Percentiles rank a stretch among this genome's conserved stretches.
Evolutionary conservation across 2,888 invertebrate genomes (phyloP).

Genomic region (Rhamphomyia laevipes): DNA sequence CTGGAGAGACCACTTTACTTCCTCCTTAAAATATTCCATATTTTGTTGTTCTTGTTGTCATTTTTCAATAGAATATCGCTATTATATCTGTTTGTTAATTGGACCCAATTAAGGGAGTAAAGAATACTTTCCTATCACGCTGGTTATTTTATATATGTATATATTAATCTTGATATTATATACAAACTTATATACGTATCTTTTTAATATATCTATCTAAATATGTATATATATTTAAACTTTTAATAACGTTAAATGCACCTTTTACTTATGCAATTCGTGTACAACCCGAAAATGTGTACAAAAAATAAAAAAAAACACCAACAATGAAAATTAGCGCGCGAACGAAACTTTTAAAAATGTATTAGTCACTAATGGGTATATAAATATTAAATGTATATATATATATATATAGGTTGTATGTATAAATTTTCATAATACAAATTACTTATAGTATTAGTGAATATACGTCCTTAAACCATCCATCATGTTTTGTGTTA

Average conservation of each 20-base stretch:
- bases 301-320: too few relatives aligned
- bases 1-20: not conserved
- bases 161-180: not conserved
- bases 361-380: too few relatives aligned
- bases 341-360: too few relatives aligned
- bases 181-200: too few relatives aligned
- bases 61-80: slow-evolving; percentile 3
- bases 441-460: too few relatives aligned
- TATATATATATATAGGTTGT: too few relatives aligned
- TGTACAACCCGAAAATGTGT: too few relatives aligned
- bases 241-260: not conserved
- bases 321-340: too few relatives aligned
- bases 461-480: too few relatives aligned
- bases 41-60: not conserved
- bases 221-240: not conserved
- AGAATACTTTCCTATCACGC: slow-evolving; percentile 17
- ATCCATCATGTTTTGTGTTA: too few relatives aligned
- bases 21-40: not conserved
- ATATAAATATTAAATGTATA: too few relatives aligned
- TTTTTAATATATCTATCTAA: slow-evolving; percentile 11
- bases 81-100: slow-evolving; percentile 19
- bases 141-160: slow-evolving; percentile 9
- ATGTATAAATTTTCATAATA: too few relatives aligned
- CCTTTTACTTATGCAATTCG: not conserved
- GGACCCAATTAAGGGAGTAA: slow-evolving; percentile 20